Base-by-base conservation (phyloP, 2,888 invertebrate genomes). In the Ennomos quercinarius region DNA sequence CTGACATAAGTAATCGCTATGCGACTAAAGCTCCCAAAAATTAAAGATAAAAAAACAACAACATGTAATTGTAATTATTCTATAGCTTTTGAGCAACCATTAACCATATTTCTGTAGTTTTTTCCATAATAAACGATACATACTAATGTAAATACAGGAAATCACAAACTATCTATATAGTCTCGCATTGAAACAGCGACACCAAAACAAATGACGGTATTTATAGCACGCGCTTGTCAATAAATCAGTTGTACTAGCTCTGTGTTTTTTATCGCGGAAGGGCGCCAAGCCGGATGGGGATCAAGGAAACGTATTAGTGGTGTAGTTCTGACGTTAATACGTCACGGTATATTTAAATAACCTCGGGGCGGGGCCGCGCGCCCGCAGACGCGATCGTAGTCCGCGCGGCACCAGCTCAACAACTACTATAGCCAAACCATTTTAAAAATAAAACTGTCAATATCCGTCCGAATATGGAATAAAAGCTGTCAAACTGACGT, bases 341-440 rank as follows among this genome's bases (percentile, higher is more conserved):
- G 84, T 85, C 86, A 84, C 74, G 75, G 72, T 76, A 73, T 83
- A 83, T 86, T 83, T 80, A 88, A 83, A 87, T 84, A 83, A 76
- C 77, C 78, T 76, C 77, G 80, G 76, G 80, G 81, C 81, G 81
- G 76, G 79, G 81, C 80, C 79, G 73, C 59, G 72, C 71, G 70
- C 52, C 52, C 40, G 51, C 67, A 78, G 77, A 76, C 72, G 73
- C 72, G 74, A 63, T 67, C 69, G 70, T 74, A 89, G 87, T 76
- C 87, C 78, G 87, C 84, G 74, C 79, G 89, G 88, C 88, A 82
- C 86, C 87, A 71, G 70, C 74, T 35, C 41, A 72, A 67, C 67
- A 54, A 56, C 56, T 17, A 44, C 46, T 41, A 40, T 44, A 52
- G 17, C 39, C 8, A 17, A 48, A 49, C 41, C 36, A 10, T 57